Percentiles rank a stretch among this genome's conserved stretches.
phyloP scores from a whole-genome alignment of 2,113 vertebrate species.

The Nipponia nippon region DNA sequence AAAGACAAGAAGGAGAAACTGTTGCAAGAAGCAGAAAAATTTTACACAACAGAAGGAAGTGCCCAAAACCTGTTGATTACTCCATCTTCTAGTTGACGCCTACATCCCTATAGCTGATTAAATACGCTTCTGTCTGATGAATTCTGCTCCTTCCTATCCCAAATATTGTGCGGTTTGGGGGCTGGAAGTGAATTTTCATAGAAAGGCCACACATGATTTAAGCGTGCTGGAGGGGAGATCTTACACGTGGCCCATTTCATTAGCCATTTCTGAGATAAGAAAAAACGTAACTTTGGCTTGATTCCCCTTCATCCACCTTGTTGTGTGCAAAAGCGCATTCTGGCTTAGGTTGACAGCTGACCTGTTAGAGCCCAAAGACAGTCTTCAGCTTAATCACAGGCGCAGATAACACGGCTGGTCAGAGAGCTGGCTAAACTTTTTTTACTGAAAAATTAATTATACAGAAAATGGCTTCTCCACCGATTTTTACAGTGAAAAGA shows the following conservation, averaged over 20 bases:
- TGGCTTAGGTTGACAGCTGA: not conserved
- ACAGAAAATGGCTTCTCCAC: not conserved
- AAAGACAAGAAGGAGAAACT: not conserved
- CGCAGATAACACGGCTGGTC: not conserved
- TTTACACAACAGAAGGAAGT: not conserved
- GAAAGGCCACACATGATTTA: not conserved
- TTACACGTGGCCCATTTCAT: fast-evolving
- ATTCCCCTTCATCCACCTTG: not conserved
- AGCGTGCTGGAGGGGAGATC: not conserved
- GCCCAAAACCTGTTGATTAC: not conserved
- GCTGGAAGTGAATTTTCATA: not conserved
- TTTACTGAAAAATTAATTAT: not conserved
- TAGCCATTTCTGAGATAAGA: not conserved
- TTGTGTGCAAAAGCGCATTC: not conserved
- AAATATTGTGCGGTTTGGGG: not conserved
- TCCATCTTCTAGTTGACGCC: not conserved
- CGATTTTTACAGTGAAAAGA: not conserved
- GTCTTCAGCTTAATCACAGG: not conserved
- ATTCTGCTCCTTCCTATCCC: not conserved
- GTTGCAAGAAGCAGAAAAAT: not conserved
- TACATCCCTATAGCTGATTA: not conserved
- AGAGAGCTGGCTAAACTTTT: not conserved
- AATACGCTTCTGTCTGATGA: not conserved
- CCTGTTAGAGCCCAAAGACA: not conserved
- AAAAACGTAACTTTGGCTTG: not conserved